Conservation (phyloP, 2,888 invertebrate genomes). For the Megastigmus dorsalis region DNA sequence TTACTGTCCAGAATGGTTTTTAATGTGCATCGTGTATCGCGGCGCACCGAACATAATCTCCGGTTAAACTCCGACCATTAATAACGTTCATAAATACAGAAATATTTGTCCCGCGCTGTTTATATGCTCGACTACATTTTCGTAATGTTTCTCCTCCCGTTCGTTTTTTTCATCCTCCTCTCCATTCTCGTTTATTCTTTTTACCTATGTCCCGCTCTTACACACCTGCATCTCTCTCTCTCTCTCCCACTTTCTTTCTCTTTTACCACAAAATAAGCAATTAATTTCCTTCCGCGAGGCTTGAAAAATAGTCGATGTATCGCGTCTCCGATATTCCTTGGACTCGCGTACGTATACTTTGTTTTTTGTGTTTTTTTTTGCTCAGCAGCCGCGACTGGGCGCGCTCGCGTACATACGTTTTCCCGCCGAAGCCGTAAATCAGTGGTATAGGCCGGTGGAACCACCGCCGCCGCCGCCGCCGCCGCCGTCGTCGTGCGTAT, state of each 20-base stretch:
- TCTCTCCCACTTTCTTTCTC: background rate
- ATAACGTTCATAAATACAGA: constrained; percentile 54
- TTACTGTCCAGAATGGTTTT: background rate
- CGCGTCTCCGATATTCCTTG: constrained; percentile 33
- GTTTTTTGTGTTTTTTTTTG: constrained; percentile 8
- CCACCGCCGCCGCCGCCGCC: background rate
- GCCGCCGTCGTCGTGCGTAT: constrained; percentile 21
- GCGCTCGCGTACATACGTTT: constrained; percentile 40
- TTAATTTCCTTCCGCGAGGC: constrained; percentile 45
- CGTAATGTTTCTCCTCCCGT: constrained; percentile 24
- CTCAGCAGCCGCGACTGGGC: too few species aligned
- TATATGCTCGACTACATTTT: constrained; percentile 12
- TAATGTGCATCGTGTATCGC: constrained; percentile 42
- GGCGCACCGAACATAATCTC: constrained; percentile 22
- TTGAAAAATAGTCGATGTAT: constrained; percentile 51
- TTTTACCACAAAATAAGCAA: constrained; percentile 45
- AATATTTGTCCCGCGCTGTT: constrained; percentile 46
- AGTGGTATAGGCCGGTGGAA: too few species aligned
- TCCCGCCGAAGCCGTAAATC: constrained; percentile 50
- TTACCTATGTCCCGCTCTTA: background rate
- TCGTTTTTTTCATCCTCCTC: background rate
- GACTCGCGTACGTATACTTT: too few species aligned
- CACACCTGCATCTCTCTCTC: background rate
- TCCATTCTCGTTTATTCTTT: constrained; percentile 30
- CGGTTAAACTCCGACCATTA: constrained; percentile 45